Base-by-base conservation (phyloP, 1,140 invertebrate genomes). In the Dendrolimus punctatus region DNA sequence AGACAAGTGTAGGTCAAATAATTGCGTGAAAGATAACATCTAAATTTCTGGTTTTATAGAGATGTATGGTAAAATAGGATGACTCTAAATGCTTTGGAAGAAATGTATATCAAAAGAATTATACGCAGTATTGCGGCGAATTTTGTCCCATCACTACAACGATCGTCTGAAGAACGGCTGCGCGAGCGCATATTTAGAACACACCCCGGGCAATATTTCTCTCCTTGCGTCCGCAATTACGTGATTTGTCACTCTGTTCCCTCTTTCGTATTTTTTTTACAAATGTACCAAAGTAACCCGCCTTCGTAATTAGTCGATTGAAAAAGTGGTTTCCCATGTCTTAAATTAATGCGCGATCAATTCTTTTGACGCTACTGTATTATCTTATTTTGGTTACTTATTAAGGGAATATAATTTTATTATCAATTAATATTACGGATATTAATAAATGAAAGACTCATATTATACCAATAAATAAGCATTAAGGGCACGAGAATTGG, bases 161-260 rank as follows among this genome's bases (percentile, higher is more conserved):
- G 64, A 42, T 54, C 55, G 65, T 67, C 64, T 68, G 51, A 59
- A 54, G 50, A 59, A 49, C 51, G 56, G 44, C 57, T 55, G 46
- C 72, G 67, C 66, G 57, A 65, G 72, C 76, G 68, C 75, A 81
- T 23, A 23, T 84, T 84, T 81, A 79, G 80, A 81, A 81, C 71
- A 76, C 73, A 79, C 72, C 73, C 23, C 23, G 63, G 56, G 68
- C 76, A 71, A 84, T 85, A 82, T 76, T 73, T 85, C 79, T 80
- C 79, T 76, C 73, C 62, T 58, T 73, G 71, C 76, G 71, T 73
- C 71, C 73, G 70, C 81, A 81, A 82, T 82, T 76, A 76, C 76
- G 74, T 81, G 78, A 85, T 85, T 85, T 85, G 81, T 85, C 79
- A 82, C 78, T 77, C 79, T 73, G 64, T 79, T 76, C 65, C 53